Conservation (phyloP, 2,113 vertebrate genomes). For the Boulengerochromis microlepis region DNA sequence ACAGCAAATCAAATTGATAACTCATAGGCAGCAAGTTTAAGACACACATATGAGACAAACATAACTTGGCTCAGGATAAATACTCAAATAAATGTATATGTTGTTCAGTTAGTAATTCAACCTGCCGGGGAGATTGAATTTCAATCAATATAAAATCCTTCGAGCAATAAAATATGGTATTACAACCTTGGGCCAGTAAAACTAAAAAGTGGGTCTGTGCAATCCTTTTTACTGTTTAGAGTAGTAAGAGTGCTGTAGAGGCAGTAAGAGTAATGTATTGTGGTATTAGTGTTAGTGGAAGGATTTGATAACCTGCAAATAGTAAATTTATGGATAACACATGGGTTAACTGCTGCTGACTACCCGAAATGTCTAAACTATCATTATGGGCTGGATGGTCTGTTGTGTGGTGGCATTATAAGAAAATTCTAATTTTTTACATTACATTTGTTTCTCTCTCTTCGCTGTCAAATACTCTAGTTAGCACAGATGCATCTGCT, state of each 20-base stretch:
- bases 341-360: not conserved
- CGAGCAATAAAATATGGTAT: rapidly evolving
- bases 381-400: not conserved
- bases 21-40: not conserved
- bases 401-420: not conserved
- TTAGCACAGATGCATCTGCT: not conserved
- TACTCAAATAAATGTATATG: not conserved
- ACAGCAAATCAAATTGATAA: not conserved
- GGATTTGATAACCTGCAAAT: not conserved
- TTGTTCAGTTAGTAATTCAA: not conserved
- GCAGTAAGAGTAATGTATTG: not conserved
- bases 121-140: not conserved
- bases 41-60: not conserved
- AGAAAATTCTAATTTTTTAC: rapidly evolving
- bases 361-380: not conserved
- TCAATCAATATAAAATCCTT: not conserved
- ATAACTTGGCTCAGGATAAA: not conserved
- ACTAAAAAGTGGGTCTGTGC: not conserved
- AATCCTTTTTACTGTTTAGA: rapidly evolving
- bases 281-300: not conserved
- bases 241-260: not conserved
- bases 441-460: not conserved
- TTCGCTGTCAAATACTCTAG: not conserved
- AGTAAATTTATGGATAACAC: rapidly evolving
- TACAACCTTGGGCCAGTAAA: not conserved